Evolutionary conservation across 2,888 invertebrate species (phyloP).

Genomic region (Ectemnius lituratus): DNA sequence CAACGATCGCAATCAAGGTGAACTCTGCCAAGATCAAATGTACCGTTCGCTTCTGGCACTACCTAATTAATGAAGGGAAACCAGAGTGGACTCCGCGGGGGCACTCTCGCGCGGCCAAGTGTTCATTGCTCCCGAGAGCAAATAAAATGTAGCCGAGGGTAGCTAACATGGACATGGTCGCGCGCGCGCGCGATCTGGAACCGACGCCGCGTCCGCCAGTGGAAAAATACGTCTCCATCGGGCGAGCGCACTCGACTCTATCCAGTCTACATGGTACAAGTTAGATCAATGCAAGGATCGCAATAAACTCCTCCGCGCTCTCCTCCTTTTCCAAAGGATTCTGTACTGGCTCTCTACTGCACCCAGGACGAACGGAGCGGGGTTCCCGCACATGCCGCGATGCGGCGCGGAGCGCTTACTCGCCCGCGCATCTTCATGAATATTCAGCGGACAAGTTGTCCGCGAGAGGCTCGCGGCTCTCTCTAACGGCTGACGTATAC

Average conservation of each 20-base stretch:
- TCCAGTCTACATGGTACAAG: conserved; percentile 14
- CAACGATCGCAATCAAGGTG: conserved; percentile 1
- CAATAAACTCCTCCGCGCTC: background rate
- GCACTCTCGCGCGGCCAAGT: conserved; percentile 1
- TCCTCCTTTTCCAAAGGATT: conserved; percentile 1
- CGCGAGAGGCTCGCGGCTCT: conserved; percentile 62
- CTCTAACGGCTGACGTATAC: conserved; percentile 66
- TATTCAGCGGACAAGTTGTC: conserved; percentile 73
- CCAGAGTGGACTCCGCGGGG: conserved; percentile 14
- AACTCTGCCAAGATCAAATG: conserved; percentile 19
- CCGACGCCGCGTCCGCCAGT: background rate
- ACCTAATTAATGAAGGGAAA: conserved; percentile 34
- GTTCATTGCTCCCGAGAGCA: background rate
- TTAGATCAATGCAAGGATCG: background rate
- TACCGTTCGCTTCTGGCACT: conserved; percentile 32
- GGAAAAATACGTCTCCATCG: conserved; percentile 25
- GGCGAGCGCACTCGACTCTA: background rate
- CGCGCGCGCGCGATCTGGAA: background rate
- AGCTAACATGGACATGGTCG: background rate
- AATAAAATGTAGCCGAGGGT: conserved; percentile 1
- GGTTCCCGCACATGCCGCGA: conserved; percentile 22
- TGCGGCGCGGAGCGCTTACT: conserved; percentile 17
- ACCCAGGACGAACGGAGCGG: conserved; percentile 18
- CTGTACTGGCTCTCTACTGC: background rate
- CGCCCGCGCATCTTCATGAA: conserved; percentile 63